Evolutionary conservation across 1,140 invertebrate species (phyloP).

Genomic region (Drosophila sp.): DNA sequence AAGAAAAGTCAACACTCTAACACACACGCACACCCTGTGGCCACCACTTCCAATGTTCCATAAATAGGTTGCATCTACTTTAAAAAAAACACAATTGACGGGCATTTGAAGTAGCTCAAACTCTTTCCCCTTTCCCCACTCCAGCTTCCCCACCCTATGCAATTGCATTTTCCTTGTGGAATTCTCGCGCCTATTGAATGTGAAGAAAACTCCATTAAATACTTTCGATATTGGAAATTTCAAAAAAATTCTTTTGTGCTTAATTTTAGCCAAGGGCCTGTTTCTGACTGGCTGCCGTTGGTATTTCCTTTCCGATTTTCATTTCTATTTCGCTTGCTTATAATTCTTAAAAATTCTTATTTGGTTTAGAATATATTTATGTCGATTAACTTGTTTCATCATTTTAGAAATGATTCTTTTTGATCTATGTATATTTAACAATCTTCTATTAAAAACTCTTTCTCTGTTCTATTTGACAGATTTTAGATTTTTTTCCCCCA

Average conservation of each 20-base stretch:
- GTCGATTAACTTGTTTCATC: background rate
- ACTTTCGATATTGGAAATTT: conserved; percentile 9
- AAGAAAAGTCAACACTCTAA: conserved; percentile 48
- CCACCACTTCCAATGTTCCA: conserved; percentile 57
- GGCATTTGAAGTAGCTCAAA: conserved; percentile 67
- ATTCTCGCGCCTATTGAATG: conserved; percentile 12
- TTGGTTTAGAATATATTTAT: background rate
- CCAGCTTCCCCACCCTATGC: background rate
- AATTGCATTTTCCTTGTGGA: conserved; percentile 18
- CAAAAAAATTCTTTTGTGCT: background rate
- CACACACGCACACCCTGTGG: conserved; percentile 9
- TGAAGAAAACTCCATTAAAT: conserved; percentile 11
- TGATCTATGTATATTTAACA: background rate
- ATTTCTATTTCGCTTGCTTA: background rate
- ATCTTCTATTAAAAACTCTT: background rate
- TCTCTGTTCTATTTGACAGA: background rate
- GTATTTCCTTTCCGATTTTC: background rate
- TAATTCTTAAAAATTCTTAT: background rate
- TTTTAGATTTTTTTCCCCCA: background rate
- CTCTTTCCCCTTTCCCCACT: background rate
- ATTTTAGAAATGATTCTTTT: background rate
- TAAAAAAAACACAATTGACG: conserved; percentile 57
- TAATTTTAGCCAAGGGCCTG: conserved; percentile 1
- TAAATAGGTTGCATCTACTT: conserved; percentile 53
- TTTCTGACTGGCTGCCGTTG: background rate